A percentile compares a stretch with the other conserved stretches of the same genome.
phyloP scores from a whole-genome alignment of 2,888 invertebrate species.

The Amblyteles armatorius region DNA sequence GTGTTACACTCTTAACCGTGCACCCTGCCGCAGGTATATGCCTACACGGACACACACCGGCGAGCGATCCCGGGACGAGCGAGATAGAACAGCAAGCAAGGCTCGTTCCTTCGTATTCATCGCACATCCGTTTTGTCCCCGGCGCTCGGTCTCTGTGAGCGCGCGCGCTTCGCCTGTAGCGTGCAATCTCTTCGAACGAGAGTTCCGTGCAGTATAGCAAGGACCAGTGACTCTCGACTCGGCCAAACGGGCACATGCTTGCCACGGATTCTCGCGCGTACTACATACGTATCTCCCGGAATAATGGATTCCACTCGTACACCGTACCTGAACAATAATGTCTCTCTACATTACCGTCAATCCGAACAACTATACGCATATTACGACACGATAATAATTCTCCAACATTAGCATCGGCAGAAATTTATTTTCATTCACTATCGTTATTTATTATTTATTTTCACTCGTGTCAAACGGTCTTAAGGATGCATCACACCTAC shows the following conservation, averaged over 20 bases:
- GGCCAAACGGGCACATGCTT: slow-evolving; percentile 56
- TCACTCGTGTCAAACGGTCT: no score
- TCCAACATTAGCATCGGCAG: no score
- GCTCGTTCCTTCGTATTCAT: slow-evolving; percentile 68
- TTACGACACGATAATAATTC: no score
- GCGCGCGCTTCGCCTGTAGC: slow-evolving; percentile 44
- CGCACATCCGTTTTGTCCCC: slow-evolving; percentile 69
- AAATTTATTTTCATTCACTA: no score
- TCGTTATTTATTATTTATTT: no score
- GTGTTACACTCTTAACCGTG: slow-evolving; percentile 67
- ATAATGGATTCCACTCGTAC: no score
- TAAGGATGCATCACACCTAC: no score
- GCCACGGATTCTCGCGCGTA: slow-evolving; percentile 36
- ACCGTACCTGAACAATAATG: no score
- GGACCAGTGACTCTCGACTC: slow-evolving; percentile 54
- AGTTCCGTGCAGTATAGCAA: slow-evolving; percentile 28
- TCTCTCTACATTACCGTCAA: no score
- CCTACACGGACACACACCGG: slow-evolving; percentile 9
- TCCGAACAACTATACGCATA: no score
- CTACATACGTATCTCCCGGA: slow-evolving; percentile 9
- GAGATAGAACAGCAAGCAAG: slow-evolving; percentile 41
- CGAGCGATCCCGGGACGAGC: slow-evolving; percentile 1
- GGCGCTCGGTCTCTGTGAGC: slow-evolving; percentile 45
- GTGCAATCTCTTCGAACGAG: slow-evolving; percentile 61
- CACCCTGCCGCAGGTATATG: slow-evolving; percentile 64